Conservation (phyloP, 1,140 invertebrate species). For the Platyscapa corneri region DNA sequence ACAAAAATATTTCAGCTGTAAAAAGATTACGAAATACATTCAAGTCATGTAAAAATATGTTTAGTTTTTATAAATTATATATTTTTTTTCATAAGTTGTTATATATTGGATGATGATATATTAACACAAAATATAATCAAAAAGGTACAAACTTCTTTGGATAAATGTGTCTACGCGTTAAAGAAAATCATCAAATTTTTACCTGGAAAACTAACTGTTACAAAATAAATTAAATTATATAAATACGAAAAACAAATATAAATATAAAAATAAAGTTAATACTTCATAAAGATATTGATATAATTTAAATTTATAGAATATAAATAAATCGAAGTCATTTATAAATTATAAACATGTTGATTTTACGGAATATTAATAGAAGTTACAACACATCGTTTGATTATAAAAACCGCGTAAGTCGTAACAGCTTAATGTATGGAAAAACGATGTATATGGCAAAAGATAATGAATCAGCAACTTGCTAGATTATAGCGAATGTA, state of each 20-base stretch:
- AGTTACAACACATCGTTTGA: background rate
- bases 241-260: background rate
- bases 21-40: no score
- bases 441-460: background rate
- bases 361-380: background rate
- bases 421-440: background rate
- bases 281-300: no score
- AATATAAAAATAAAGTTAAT: background rate
- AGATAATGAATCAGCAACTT: background rate
- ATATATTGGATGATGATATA: no score
- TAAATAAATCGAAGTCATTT: no score
- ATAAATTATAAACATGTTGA: background rate
- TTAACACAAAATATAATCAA: no score
- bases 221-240: background rate
- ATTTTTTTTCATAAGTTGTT: no score
- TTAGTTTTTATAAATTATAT: no score
- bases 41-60: no score
- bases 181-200: background rate
- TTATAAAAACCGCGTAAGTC: background rate
- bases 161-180: background rate
- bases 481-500: background rate
- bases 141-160: background rate
- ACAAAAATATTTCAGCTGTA: no score
- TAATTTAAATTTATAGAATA: no score
- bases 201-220: background rate